Evolutionary conservation across 2,113 vertebrate genomes (phyloP), one percentile per base, ranked within the genome.

Genomic region (Dasyurus viverrinus): DNA sequence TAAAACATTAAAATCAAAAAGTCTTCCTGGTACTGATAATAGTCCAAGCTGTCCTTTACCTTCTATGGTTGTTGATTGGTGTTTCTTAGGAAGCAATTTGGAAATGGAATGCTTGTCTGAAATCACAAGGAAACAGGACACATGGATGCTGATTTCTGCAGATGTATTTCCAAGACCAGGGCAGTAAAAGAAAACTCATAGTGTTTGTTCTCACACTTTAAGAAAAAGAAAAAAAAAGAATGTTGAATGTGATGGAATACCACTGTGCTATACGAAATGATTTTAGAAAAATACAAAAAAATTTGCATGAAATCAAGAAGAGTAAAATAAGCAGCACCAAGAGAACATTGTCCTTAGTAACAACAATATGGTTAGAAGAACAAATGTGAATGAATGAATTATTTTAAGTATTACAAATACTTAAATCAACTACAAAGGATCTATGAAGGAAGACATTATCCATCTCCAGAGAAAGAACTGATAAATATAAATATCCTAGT

Each of bases 201-300:
- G 91, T 48, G 92, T 95, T 76, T 92, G 53, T 30, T n/a, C 54
- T 91, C n/a, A 97, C 96, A 97, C 95, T 50, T 93, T 54, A 97
- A 97, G 55, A 0, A 46, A 55, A 93, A 7, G n/a, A 52, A 60
- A 36, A 30, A 27, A 54, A 54, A 54, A 54, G 27, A 30, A 68
- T 68, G 14, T 36, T 68, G 27, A 6, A 68, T 36, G 30, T 68
- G 60, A 68, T 68, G 60, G 3, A 68, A 36, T n/a, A 68, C 30
- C 16, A 68, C 60, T 68, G 30, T 68, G 60, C 30, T 68, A 68
- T 68, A 68, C 16, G 60, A 68, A 68, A 68, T 68, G 60, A 36
- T 36, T 68, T 68, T 68, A 68, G 60, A 68, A 68, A 27, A 68
- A 68, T 10, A 4, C 14, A 30, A 11, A 68, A 68, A 68, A 30